Evolutionary conservation across 2,888 invertebrate genomes (phyloP).

Genomic region (Hypomecis punctinalis): DNA sequence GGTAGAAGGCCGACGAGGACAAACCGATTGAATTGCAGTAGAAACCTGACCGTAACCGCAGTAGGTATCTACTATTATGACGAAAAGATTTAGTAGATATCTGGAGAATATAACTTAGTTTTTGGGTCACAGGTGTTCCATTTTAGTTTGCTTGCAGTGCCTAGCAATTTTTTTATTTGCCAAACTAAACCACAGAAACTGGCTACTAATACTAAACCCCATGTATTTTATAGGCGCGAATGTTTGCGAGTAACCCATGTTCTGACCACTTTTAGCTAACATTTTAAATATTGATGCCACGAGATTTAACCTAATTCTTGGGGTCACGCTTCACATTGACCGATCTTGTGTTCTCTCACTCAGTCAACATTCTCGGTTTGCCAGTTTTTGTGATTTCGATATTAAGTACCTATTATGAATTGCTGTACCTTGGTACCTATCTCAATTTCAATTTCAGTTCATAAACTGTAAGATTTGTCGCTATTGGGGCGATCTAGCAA

Average conservation of each 20-base stretch:
- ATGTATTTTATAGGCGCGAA: background rate
- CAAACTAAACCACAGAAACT: background rate
- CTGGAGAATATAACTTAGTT: background rate
- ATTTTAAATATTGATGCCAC: conserved; percentile 15
- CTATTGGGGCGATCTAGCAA: too few species aligned
- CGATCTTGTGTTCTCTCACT: conserved; percentile 32
- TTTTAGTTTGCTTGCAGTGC: background rate
- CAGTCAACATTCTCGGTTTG: background rate
- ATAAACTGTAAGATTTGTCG: too few species aligned
- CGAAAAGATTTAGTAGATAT: background rate
- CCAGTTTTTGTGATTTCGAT: background rate
- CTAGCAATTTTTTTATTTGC: background rate
- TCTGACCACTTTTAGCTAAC: background rate
- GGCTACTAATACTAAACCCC: background rate
- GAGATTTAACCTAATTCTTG: conserved; percentile 19
- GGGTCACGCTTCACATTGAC: conserved; percentile 9
- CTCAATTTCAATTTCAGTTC: too few species aligned
- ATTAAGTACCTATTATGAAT: too few species aligned
- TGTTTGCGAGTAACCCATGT: background rate
- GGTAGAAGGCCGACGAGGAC: too few species aligned
- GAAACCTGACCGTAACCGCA: background rate
- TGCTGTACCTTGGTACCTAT: too few species aligned
- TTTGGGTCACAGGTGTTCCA: background rate
- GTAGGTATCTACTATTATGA: background rate
- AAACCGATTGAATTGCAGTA: background rate